These are phyloP conservation scores for Drosophila micromelanica DNA, from an alignment of 1,140 invertebrate genomes.

Conservation along the genomic window DNA sequence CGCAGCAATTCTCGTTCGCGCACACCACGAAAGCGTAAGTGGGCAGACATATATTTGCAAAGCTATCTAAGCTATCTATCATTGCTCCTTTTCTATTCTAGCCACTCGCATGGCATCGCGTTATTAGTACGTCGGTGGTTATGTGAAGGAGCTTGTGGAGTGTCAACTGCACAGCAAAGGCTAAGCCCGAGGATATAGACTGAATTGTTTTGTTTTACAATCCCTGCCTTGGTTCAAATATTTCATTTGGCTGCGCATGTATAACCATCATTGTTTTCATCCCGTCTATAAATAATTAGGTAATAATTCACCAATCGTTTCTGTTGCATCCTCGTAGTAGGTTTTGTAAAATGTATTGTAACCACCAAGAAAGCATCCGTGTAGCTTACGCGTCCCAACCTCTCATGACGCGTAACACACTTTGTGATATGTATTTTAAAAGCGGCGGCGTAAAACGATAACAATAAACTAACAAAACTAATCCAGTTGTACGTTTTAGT, in stretches of 20 bases:
- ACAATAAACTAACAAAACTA: constrained; percentile 45
- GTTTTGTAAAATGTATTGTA: constrained; percentile 34
- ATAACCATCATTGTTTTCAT: constrained; percentile 9
- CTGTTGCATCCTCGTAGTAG: constrained; percentile 26
- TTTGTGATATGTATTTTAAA: constrained; percentile 72
- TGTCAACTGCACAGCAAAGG: constrained; percentile 5
- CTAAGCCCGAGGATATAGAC: constrained; percentile 34
- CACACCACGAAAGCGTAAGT: constrained; percentile 54
- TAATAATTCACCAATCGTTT: constrained; percentile 22
- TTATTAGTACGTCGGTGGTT: constrained; percentile 34
- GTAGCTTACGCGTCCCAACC: constrained; percentile 13
- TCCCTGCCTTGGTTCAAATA: constrained; percentile 1
- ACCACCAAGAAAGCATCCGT: constrained; percentile 28
- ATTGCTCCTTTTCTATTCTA: background rate
- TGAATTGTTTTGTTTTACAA: constrained; percentile 28
- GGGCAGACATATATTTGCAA: background rate
- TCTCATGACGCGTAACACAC: constrained; percentile 32
- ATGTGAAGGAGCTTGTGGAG: background rate
- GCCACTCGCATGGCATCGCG: constrained; percentile 44
- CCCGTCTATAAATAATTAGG: constrained; percentile 19
- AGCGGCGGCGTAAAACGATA: constrained; percentile 39
- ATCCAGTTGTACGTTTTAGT: constrained; percentile 35
- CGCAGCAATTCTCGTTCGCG: constrained; percentile 58
- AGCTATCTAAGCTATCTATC: too few relatives aligned
- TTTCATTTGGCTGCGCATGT: constrained; percentile 8